Evolutionary conservation across 1,140 invertebrate species (phyloP).

Genomic region (Sweltsa coloradensis): DNA sequence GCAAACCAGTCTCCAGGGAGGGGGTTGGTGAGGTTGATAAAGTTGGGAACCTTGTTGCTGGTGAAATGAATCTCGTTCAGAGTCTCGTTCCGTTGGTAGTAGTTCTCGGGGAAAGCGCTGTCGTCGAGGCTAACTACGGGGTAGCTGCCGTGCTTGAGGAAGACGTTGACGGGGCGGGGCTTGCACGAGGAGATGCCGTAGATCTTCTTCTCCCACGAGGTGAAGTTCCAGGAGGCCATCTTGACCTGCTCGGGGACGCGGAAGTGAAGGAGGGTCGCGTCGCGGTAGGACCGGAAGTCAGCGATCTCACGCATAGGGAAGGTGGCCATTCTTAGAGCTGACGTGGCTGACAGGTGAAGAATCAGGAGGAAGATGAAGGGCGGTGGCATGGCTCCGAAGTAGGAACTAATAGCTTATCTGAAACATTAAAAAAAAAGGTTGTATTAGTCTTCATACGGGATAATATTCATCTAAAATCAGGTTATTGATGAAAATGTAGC

Average conservation of each 20-base stretch:
- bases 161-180: conserved; percentile 37
- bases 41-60: conserved; percentile 35
- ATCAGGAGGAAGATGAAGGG: too few relatives aligned
- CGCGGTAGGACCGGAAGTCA: conserved; percentile 30
- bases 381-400: too few relatives aligned
- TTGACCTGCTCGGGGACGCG: conserved; percentile 27
- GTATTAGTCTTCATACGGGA: too few relatives aligned
- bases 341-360: too few relatives aligned
- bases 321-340: too few relatives aligned
- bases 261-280: conserved; percentile 32
- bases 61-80: conserved; percentile 31
- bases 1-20: conserved; percentile 67
- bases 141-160: conserved; percentile 47
- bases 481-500: too few relatives aligned
- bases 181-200: conserved; percentile 32
- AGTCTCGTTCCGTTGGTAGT: conserved; percentile 29
- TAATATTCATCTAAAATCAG: too few relatives aligned
- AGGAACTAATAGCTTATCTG: too few relatives aligned
- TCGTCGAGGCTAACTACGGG: conserved; percentile 66
- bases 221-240: conserved; percentile 30
- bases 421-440: too few relatives aligned
- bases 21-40: conserved; percentile 44
- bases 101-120: conserved; percentile 49
- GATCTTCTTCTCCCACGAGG: conserved; percentile 27
- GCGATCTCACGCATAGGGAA: conserved; percentile 2